Conservation (phyloP, 2,888 invertebrate genomes). For the Dryadula phaetusa region DNA sequence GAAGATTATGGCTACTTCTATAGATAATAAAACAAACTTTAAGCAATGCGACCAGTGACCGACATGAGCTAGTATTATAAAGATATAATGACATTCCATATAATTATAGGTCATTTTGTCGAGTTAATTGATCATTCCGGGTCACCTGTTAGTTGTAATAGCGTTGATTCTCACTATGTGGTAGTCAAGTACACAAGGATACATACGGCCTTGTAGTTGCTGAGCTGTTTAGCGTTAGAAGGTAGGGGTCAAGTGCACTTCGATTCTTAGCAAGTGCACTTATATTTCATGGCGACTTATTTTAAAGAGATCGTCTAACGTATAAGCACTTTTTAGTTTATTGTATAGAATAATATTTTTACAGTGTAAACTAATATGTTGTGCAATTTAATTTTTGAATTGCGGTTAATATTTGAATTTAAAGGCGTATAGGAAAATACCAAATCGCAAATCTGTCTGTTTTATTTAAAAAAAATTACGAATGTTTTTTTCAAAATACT, state of each 20-base stretch:
- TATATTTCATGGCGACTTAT: conserved; percentile 27
- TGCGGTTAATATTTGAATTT: not conserved
- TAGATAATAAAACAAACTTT: too few species aligned
- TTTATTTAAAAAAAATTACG: too few species aligned
- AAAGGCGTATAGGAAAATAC: not conserved
- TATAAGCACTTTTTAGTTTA: conserved; percentile 1
- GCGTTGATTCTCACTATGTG: conserved; percentile 1
- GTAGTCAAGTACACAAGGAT: conserved; percentile 10
- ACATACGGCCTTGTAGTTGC: conserved; percentile 18
- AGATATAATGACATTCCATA: conserved; percentile 11
- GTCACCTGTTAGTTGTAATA: conserved; percentile 20
- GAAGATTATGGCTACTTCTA: too few species aligned
- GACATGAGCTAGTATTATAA: not conserved
- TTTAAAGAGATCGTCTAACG: conserved; percentile 21
- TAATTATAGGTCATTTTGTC: conserved; percentile 14
- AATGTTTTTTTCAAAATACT: too few species aligned
- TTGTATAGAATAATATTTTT: not conserved
- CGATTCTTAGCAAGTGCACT: conserved; percentile 30
- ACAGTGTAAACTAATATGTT: not conserved
- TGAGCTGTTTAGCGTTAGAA: conserved; percentile 19
- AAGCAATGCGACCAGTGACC: too few species aligned
- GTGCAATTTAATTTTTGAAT: not conserved
- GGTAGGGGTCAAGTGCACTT: conserved; percentile 33
- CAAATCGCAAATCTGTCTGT: too few species aligned
- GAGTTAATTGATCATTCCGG: conserved; percentile 27